Evolutionary conservation across 2,888 invertebrate species (phyloP).

Genomic region (Meghimatium bilineatum): DNA sequence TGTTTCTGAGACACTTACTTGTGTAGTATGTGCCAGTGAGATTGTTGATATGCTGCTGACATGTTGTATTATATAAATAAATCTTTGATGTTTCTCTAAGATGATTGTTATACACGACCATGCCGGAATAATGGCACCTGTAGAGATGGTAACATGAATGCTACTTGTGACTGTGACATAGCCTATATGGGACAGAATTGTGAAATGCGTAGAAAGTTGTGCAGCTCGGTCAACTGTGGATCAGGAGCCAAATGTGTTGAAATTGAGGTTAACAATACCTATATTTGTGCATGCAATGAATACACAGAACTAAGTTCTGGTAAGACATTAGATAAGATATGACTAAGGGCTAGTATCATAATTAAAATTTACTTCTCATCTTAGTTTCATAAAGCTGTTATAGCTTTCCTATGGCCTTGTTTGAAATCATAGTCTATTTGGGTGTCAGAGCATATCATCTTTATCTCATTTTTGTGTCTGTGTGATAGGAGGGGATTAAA

Average conservation of each 20-base stretch:
- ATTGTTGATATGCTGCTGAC: neutral
- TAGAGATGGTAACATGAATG: constrained; percentile 82
- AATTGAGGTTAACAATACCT: constrained; percentile 54
- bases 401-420: too few relatives aligned
- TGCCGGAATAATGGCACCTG: constrained; percentile 65
- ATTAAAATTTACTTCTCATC: too few relatives aligned
- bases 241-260: constrained; percentile 59
- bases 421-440: too few relatives aligned
- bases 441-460: too few relatives aligned
- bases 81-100: neutral
- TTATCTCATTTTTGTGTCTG: too few relatives aligned
- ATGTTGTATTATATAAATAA: neutral
- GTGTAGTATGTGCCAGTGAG: neutral
- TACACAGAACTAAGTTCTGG: constrained; percentile 9
- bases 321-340: neutral
- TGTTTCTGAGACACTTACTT: neutral
- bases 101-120: constrained; percentile 58
- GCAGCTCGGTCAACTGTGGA: constrained; percentile 53
- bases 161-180: constrained; percentile 90
- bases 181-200: constrained; percentile 67
- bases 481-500: too few relatives aligned
- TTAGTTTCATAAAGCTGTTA: too few relatives aligned
- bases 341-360: too few relatives aligned
- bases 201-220: constrained; percentile 84
- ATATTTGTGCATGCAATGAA: constrained; percentile 61